Evolutionary conservation across 1,140 invertebrate species (phyloP).

Genomic region (Aphis gossypii): DNA sequence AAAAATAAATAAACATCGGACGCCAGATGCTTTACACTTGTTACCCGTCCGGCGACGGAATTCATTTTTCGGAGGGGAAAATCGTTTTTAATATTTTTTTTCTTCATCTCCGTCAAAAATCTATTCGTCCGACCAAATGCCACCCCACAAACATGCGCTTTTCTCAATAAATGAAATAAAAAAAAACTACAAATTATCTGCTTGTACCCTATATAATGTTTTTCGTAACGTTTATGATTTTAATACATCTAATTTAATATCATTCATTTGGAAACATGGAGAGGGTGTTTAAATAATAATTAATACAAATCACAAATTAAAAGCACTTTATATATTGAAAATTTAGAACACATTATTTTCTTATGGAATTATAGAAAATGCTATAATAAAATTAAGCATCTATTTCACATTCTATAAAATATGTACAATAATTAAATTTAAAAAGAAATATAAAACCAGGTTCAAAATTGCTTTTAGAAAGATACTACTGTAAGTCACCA

Average conservation of each 20-base stretch:
- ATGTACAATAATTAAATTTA: not conserved
- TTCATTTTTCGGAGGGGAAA: slow-evolving; percentile 32
- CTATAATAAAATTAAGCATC: not conserved
- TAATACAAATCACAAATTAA: not conserved
- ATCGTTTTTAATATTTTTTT: slow-evolving; percentile 44
- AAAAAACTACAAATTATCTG: not conserved
- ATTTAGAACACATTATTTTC: not conserved
- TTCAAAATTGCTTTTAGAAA: not conserved
- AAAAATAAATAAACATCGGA: slow-evolving; percentile 19
- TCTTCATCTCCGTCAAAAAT: not conserved
- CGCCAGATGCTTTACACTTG: slow-evolving; percentile 56
- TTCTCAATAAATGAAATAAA: not conserved
- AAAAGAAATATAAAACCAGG: not conserved
- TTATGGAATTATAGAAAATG: not conserved
- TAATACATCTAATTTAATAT: not conserved
- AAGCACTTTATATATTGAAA: not conserved
- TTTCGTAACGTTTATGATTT: not conserved
- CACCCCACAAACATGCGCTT: not conserved
- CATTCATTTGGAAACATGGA: not conserved
- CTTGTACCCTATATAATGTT: not conserved
- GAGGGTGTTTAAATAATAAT: not conserved
- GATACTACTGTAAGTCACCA: not conserved
- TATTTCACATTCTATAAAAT: not conserved
- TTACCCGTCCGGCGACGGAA: slow-evolving; percentile 31
- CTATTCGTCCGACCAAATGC: not conserved